Percentiles rank a stretch among this genome's conserved stretches.
Evolutionary conservation across 2,113 vertebrate species (phyloP).

Genomic region (Helogale parvula): DNA sequence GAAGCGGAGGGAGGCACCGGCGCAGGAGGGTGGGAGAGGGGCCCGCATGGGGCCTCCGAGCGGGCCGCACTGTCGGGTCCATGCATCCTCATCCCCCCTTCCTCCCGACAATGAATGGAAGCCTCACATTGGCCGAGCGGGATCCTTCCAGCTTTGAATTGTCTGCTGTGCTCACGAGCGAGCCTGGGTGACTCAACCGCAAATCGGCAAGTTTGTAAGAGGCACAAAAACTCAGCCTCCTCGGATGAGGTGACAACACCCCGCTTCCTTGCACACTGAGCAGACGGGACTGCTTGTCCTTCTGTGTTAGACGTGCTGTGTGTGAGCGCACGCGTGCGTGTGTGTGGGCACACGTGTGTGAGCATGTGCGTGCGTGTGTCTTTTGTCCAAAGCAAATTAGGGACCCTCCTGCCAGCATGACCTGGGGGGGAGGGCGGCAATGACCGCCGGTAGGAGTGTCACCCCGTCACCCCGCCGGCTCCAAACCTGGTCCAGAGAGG

Average conservation of each 20-base stretch:
- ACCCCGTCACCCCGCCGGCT: too few species aligned
- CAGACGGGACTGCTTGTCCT: slow-evolving; percentile 23
- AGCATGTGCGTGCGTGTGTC: neutral
- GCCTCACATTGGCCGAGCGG: rapidly evolving
- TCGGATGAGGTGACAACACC: neutral
- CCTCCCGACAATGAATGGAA: neutral
- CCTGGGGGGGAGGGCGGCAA: neutral
- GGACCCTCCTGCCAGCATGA: slow-evolving; percentile 14
- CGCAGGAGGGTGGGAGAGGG: neutral
- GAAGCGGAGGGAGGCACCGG: neutral
- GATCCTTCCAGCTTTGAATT: neutral
- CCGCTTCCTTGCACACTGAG: neutral
- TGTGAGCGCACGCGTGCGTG: neutral
- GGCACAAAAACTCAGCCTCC: neutral
- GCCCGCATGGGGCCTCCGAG: too few species aligned
- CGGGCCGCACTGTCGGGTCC: rapidly evolving
- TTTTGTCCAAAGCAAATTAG: neutral
- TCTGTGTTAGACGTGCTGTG: neutral
- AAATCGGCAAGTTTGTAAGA: rapidly evolving
- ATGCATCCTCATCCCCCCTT: neutral
- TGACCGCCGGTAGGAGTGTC: too few species aligned
- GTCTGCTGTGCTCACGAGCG: rapidly evolving
- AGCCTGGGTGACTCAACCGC: neutral
- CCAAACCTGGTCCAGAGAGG: too few species aligned
- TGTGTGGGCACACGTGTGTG: neutral